Evolutionary conservation across 2,113 vertebrate genomes (phyloP).

Genomic region (Anas platyrhynchos): DNA sequence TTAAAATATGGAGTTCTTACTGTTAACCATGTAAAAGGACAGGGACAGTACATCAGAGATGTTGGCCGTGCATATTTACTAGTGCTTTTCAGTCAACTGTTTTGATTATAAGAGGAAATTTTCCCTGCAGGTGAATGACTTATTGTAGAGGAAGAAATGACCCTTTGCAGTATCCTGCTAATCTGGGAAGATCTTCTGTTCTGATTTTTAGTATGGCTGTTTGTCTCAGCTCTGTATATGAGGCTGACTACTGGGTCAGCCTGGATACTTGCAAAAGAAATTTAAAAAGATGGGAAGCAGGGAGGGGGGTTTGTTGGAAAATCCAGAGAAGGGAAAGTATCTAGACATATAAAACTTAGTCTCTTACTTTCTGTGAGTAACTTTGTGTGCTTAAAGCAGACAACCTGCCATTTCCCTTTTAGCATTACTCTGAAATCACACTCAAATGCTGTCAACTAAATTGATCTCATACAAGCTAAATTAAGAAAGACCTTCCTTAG

Average conservation of each 20-base stretch:
- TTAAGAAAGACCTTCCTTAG: neutral
- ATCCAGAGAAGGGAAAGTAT: neutral
- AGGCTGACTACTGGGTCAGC: neutral
- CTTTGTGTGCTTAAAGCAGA: neutral
- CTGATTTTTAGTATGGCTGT: neutral
- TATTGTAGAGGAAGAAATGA: neutral
- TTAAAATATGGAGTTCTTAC: neutral
- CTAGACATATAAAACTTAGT: accelerated
- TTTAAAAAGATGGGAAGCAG: neutral
- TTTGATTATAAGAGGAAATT: neutral
- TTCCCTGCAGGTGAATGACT: neutral
- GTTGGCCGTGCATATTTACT: neutral
- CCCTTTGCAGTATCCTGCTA: neutral
- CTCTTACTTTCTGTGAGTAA: neutral
- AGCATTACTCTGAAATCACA: neutral
- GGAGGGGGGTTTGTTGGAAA: neutral
- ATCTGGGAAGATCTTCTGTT: neutral
- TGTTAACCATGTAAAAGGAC: neutral
- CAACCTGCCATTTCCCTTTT: neutral
- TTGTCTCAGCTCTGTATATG: accelerated
- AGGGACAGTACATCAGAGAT: neutral
- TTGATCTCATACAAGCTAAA: neutral
- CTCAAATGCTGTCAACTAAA: neutral
- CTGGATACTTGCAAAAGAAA: neutral
- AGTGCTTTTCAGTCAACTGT: neutral